These are phyloP conservation scores for Ceriagrion tenellum DNA, from an alignment of 2,888 invertebrate species.

Conservation along the genomic window DNA sequence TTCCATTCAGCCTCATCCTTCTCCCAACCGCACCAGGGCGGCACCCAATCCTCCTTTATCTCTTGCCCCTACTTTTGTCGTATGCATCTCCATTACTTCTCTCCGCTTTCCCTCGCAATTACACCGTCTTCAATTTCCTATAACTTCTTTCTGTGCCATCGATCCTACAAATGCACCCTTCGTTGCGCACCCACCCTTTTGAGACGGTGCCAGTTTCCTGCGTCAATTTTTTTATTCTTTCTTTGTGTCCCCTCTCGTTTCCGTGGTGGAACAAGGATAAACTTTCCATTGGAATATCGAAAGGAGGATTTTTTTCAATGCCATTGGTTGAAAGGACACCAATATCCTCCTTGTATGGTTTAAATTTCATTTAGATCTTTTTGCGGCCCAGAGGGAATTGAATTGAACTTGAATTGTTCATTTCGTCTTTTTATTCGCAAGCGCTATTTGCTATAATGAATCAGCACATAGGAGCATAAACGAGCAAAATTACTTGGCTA, in stretches of 20 bases:
- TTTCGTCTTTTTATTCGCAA: too few relatives aligned
- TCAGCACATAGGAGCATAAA: too few relatives aligned
- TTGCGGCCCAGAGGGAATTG: not conserved
- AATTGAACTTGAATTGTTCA: too few relatives aligned
- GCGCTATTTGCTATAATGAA: too few relatives aligned
- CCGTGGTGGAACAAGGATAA: not conserved
- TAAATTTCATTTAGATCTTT: conserved; percentile 7
- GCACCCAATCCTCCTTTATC: not conserved
- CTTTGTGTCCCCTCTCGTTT: not conserved
- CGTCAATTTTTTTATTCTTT: not conserved
- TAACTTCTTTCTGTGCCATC: not conserved
- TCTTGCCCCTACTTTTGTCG: not conserved
- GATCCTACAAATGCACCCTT: not conserved
- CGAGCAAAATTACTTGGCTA: too few relatives aligned
- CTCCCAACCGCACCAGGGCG: not conserved
- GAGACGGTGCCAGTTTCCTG: not conserved
- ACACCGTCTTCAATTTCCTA: conserved; percentile 38
- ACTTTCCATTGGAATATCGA: not conserved
- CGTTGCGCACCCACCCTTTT: not conserved
- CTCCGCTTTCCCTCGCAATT: not conserved
- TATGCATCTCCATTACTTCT: not conserved
- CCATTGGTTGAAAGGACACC: not conserved
- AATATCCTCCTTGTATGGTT: not conserved
- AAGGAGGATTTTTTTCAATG: not conserved
- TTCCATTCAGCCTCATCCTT: not conserved